Evolutionary conservation across 1,140 invertebrate species (phyloP), one percentile per base, ranked within the genome.

Genomic region (Aphaenogaster floridana): DNA sequence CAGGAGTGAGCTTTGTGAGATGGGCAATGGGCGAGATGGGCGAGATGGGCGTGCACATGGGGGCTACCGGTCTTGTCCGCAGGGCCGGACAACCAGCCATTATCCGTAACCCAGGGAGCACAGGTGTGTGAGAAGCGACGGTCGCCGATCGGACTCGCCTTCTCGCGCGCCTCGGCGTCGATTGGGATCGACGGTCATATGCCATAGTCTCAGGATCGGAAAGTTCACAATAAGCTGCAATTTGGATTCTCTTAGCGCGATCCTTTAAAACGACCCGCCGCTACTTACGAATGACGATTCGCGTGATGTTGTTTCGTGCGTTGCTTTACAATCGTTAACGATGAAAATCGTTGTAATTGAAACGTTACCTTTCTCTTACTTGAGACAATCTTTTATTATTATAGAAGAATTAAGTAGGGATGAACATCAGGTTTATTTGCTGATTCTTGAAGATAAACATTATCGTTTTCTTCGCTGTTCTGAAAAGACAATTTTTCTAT

Each of bases 31-130:
- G 66, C 45, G 71, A 80, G 66, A 79, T 61, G 86, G 57, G 54
- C 74, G 86, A 77, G 89, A 90, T 90, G 89, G 86, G 85, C 89
- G 86, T 88, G 89, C 78, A 87, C 77, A 13, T 8, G 50, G 45
- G 86, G 77, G 81, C 89, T 91, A 91, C 89, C 83, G 90, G 90
- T 90, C 86, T 90, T 91, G 90, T 88, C 86, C 77, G 89, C 86
- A 91, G 89, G 79, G 81, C 52, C 77, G 80, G 52, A 90, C 86
- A 90, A 90, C 89, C 89, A 68, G 74, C 81, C 77, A 90, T 91
- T 91, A 90, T 74, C 83, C 80, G 80, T 83, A 84, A 76, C 54
- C 54, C 76, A 36, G 50, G 79, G 57, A 81, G 79, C 86, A 86
- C 89, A 91, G 89, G 80, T 90, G 89, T 86, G 86, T 77, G 89